These are phyloP conservation scores for Mamestra brassicae DNA, from an alignment of 2,888 invertebrate genomes.

Conservation along the genomic window DNA sequence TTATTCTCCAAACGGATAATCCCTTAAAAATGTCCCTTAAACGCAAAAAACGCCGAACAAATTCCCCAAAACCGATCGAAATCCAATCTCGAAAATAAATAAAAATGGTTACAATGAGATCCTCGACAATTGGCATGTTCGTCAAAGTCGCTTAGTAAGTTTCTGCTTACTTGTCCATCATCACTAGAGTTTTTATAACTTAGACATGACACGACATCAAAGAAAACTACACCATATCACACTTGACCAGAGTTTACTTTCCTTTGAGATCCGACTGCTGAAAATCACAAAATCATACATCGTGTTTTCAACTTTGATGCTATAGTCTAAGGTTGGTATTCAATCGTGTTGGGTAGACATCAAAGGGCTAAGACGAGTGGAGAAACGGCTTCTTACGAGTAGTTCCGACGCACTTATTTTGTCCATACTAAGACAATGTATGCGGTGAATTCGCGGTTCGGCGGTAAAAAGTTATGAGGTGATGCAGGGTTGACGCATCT, in stretches of 20 bases:
- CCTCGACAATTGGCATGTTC: conserved; percentile 84
- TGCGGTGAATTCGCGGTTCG: conserved; percentile 82
- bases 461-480: conserved; percentile 78
- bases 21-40: conserved; percentile 42
- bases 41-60: conserved; percentile 51
- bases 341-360: conserved; percentile 64
- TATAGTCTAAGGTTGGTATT: conserved; percentile 61
- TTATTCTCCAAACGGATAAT: conserved; percentile 57
- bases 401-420: conserved; percentile 87
- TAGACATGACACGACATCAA: conserved; percentile 48
- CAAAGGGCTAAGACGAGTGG: conserved; percentile 77
- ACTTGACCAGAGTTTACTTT: conserved; percentile 14
- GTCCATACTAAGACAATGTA: conserved; percentile 88
- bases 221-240: conserved; percentile 61
- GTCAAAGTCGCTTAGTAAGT: conserved; percentile 86
- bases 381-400: conserved; percentile 81
- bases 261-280: conserved; percentile 1
- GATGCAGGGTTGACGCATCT: conserved; percentile 73
- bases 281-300: conserved; percentile 27
- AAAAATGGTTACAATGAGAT: conserved; percentile 74
- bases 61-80: conserved; percentile 62
- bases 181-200: conserved; percentile 79
- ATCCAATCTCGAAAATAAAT: conserved; percentile 61
- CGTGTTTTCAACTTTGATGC: conserved; percentile 47
- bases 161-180: conserved; percentile 86